These are phyloP conservation scores for Oryctes rhinoceros DNA, from an alignment of 1,140 invertebrate species.

Conservation along the genomic window DNA sequence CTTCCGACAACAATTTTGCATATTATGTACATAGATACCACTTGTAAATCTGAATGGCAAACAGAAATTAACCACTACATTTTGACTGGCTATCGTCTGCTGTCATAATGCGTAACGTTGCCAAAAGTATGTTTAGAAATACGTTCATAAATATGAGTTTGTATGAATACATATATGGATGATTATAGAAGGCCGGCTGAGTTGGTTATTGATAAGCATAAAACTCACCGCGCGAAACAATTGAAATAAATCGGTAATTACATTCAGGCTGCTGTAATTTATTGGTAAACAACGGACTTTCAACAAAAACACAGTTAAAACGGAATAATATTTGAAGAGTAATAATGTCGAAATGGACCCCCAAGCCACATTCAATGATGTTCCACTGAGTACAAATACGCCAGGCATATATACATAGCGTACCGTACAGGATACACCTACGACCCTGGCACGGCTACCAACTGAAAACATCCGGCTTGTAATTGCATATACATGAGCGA, in stretches of 20 bases:
- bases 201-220: conserved; percentile 1
- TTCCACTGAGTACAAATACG: conserved; percentile 44
- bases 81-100: background rate
- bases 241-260: conserved; percentile 34
- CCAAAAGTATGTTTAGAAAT: background rate
- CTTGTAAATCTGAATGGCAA: background rate
- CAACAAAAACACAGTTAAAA: conserved; percentile 34
- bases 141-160: background rate
- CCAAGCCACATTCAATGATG: conserved; percentile 51
- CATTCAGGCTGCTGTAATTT: conserved; percentile 34
- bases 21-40: no score
- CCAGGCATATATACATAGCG: conserved; percentile 32
- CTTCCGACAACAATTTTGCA: no score
- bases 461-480: conserved; percentile 58
- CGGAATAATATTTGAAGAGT: conserved; percentile 43
- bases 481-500: conserved; percentile 59
- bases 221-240: background rate
- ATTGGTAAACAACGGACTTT: conserved; percentile 39
- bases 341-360: conserved; percentile 40
- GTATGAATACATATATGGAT: background rate
- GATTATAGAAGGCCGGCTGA: background rate
- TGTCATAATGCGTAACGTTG: background rate
- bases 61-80: background rate
- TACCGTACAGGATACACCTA: conserved; percentile 27
- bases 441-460: conserved; percentile 39